These are phyloP conservation scores for Melanerpes aurifrons DNA, from an alignment of 2,113 vertebrate species.

Conservation along the genomic window DNA sequence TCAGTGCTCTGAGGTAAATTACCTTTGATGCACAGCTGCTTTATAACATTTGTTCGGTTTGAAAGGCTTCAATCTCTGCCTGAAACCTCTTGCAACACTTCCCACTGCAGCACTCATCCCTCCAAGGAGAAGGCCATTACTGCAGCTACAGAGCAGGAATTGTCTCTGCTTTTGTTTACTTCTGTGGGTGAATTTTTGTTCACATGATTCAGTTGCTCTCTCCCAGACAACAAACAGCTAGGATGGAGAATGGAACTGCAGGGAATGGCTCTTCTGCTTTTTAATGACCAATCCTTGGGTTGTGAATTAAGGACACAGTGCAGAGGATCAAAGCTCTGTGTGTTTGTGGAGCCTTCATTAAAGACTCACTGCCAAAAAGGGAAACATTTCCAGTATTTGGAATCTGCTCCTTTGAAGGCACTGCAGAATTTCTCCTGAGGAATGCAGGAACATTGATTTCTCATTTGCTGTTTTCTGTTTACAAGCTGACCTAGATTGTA, in stretches of 20 bases:
- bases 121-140: background rate
- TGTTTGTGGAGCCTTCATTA: background rate
- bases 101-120: background rate
- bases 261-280: background rate
- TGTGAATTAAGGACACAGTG: background rate
- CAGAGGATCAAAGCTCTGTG: conserved; percentile 4
- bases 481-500: conserved; percentile 24
- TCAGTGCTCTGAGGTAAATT: background rate
- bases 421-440: conserved; percentile 1
- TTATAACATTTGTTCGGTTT: background rate
- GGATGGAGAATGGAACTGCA: background rate
- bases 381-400: background rate
- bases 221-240: background rate
- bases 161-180: conserved; percentile 2
- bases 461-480: background rate
- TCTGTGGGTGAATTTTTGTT: background rate
- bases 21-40: background rate
- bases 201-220: background rate
- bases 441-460: background rate
- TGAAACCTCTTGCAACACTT: background rate
- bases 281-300: background rate
- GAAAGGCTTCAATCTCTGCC: background rate
- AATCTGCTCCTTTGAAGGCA: conserved; percentile 2
- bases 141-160: background rate
- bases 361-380: background rate